Base-by-base conservation (phyloP, 2,113 vertebrate genomes). In the Jacana jacana region DNA sequence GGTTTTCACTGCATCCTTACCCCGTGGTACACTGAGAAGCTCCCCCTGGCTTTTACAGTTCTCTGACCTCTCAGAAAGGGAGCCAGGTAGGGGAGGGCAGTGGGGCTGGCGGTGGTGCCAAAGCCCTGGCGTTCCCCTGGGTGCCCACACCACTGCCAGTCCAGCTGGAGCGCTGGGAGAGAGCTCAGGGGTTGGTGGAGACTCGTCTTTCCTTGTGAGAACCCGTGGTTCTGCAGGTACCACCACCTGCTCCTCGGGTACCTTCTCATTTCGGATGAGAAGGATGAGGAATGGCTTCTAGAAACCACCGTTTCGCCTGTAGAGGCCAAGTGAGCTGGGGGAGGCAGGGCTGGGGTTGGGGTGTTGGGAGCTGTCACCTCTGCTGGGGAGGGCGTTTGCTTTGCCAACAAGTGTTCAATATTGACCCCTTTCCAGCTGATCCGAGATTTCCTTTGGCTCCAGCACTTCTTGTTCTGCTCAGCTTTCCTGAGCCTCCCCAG, bases 81-180 rank as follows among this genome's bases (percentile, higher is more conserved):
- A 69, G 19, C 51, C 48, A 22, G 61, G 27, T 48, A 16, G 25
- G 51, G 8, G 17, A 19, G 25, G 39, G 25, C 60, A 22, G 39
- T 13, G 48, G 68, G 54, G 52, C 17, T 28, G 82, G 15, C 0
- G 6, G 31, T 51, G 7, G 48, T 24, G 35, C 8, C 48, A 37
- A 33, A n/a, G 58, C 18, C 4, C 0, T 13, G 44, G 58, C 37
- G 42, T 42, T 31, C 65, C 51, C 35, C 0, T 51, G 4, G 4
- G 10, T 33, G 4, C 33, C 24, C 30, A 13, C 17, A 31, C 16
- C 22, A 7, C 63, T 55, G 54, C n/a, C 28, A 11, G 19, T 49
- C 15, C 23, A 33, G 11, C 11, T 10, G 15, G 25, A 65, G 58
- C 8, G 25, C 39, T 14, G 8, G 25, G 75, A 39, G 30, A 1